Base-by-base conservation (phyloP, 2,888 invertebrate species). In the Leptopilina drosophilae region DNA sequence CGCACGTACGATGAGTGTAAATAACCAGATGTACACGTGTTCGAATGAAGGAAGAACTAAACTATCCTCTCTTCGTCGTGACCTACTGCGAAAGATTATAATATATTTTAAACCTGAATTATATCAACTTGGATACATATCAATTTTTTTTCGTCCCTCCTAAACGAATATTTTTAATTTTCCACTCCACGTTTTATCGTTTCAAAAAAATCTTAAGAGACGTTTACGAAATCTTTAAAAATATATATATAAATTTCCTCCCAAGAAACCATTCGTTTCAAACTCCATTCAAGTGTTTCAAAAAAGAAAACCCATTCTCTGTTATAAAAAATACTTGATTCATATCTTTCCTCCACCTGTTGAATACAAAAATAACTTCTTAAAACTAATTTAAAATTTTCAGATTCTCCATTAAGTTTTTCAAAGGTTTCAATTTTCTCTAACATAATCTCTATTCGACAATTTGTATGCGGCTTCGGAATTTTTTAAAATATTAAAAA, bases 1-100 rank as follows among this genome's bases (percentile, higher is more conserved):
- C 67, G 67, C 67, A 49, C 49, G 67, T 67, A 67, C 49, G 67
- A 66, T 49, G 42, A 42, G 66, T n/a, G 66, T 46, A 46, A 66
- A 66, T 66, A 66, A 66, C n/a, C n/a, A 42, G 9, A 42, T n/a
- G 46, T 66, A 66, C 42, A 42, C 66, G 46, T 65, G 65, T 65
- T 65, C 65, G 33, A 65, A 66, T 42, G 67, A 67, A 49, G 11
- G 67, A 11, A 67, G 49, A 67, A 49, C 49, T 67, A 49, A 67
- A 49, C 46, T 46, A 49, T n/a, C 66, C 5, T 66, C 49, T 66
- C 49, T 11, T 49, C 49, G 49, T 9, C 15, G 9, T 66, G 66
- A 66, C 67, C 67, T 67, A 67, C 15, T 67, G 49, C 49, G 49
- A 46, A 12, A 20, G 49, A 67, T 67, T 15, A 46, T n/a, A 11